These are phyloP conservation scores for Drosophila melanogaster DNA, from an alignment of 1,140 invertebrate genomes.

Conservation along the genomic window Release_6_plus_ISO1_MT NT_037436.4:18130501-18131000, in stretches of 20 bases:
- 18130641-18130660: constrained; percentile 87
- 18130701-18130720: constrained; percentile 86
- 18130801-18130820: constrained; percentile 87
- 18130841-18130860: constrained; percentile 87
- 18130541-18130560: too few relatives aligned
- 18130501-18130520: constrained; percentile 50
- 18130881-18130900: constrained; percentile 88
- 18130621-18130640: constrained; percentile 90
- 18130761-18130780: constrained; percentile 72
- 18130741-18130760: constrained; percentile 84
- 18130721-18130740: constrained; percentile 87
- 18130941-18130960: constrained; percentile 15
- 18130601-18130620: constrained; percentile 92
- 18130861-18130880: constrained; percentile 85
- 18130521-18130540: too few relatives aligned
- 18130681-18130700: constrained; percentile 81
- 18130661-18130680: constrained; percentile 86
- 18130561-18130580: constrained; percentile 60
- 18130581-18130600: constrained; percentile 84
- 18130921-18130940: constrained; percentile 17
- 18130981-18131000: constrained; percentile 48
- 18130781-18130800: constrained; percentile 59
- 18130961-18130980: constrained; percentile 36
- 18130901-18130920: constrained; percentile 80
- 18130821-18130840: constrained; percentile 89